A percentile compares a stretch with the other conserved stretches of the same genome.
Evolutionary conservation across 2,797 vertebrate genomes (phyloP).

Genomic region (Sebastes itinus): DNA sequence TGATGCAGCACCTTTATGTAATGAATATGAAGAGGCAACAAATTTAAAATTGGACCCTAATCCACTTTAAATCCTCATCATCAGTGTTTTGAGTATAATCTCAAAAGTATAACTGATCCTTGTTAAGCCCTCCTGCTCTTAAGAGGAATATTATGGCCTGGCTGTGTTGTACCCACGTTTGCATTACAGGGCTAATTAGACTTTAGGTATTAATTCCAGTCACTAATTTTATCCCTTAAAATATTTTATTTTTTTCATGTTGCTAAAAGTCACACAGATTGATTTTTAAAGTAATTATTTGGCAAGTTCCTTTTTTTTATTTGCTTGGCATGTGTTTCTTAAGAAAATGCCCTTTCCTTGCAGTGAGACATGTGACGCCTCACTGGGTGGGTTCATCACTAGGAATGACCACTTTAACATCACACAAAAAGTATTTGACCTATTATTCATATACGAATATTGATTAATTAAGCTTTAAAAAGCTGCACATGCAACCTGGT

Average conservation of each 20-base stretch:
- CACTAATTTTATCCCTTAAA: not conserved
- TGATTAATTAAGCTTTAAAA: not conserved
- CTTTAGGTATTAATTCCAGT: not conserved
- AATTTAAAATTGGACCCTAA: not conserved
- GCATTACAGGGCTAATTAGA: not conserved
- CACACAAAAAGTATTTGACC: not conserved
- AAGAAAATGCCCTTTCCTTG: not conserved
- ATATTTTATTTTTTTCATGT: not conserved
- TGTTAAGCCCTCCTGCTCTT: not conserved
- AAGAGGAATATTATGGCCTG: not conserved
- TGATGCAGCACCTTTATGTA: not conserved
- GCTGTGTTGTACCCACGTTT: not conserved
- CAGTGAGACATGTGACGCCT: not conserved
- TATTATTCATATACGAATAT: not conserved
- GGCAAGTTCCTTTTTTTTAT: not conserved
- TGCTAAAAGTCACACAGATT: not conserved
- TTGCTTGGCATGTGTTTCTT: not conserved
- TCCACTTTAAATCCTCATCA: conserved; percentile 13
- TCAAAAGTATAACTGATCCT: conserved; percentile 16
- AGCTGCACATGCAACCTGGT: not conserved
- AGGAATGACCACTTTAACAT: not conserved
- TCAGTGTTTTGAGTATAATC: conserved; percentile 21
- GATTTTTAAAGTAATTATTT: not conserved
- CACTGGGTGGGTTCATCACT: not conserved
- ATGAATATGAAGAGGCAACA: not conserved